A percentile compares a stretch with the other conserved stretches of the same genome.
These are phyloP conservation scores for Platycheirus rosarum DNA, from an alignment of 2,888 invertebrate genomes.

Conservation along the genomic window DNA sequence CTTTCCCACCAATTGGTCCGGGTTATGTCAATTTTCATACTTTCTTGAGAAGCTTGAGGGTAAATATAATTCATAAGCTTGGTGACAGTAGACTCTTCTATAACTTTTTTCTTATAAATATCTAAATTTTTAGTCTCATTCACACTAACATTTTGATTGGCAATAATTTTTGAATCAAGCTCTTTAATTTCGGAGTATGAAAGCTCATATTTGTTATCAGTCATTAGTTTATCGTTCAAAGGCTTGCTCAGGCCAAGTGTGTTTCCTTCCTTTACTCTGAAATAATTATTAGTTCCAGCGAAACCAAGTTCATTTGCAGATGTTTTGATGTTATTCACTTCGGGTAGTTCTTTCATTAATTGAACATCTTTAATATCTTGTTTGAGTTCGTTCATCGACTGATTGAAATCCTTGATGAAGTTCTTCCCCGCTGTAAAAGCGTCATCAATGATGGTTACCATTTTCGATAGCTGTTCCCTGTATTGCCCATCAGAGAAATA, in stretches of 20 bases:
- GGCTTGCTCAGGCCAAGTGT: conserved; percentile 82
- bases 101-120: conserved; percentile 8
- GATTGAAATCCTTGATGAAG: conserved; percentile 87
- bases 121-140: conserved; percentile 16
- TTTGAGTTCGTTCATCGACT: conserved; percentile 82
- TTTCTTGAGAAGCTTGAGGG: conserved; percentile 75
- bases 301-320: conserved; percentile 76
- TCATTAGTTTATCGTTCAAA: conserved; percentile 83
- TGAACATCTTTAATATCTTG: conserved; percentile 79
- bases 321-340: not conserved
- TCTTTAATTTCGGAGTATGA: conserved; percentile 82
- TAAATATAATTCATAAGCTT: conserved; percentile 81
- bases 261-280: conserved; percentile 76
- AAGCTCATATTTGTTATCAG: conserved; percentile 83
- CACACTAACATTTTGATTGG: not conserved
- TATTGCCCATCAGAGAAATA: conserved; percentile 92
- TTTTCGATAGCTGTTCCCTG: conserved; percentile 92
- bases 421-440: conserved; percentile 89
- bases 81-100: conserved; percentile 78
- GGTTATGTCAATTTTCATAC: conserved; percentile 83
- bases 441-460: conserved; percentile 91
- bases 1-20: conserved; percentile 88
- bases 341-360: not conserved
- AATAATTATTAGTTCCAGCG: conserved; percentile 75
- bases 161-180: conserved; percentile 80